phyloP scores from a whole-genome alignment of 2,113 vertebrate genomes.

The Elachura formosa region DNA sequence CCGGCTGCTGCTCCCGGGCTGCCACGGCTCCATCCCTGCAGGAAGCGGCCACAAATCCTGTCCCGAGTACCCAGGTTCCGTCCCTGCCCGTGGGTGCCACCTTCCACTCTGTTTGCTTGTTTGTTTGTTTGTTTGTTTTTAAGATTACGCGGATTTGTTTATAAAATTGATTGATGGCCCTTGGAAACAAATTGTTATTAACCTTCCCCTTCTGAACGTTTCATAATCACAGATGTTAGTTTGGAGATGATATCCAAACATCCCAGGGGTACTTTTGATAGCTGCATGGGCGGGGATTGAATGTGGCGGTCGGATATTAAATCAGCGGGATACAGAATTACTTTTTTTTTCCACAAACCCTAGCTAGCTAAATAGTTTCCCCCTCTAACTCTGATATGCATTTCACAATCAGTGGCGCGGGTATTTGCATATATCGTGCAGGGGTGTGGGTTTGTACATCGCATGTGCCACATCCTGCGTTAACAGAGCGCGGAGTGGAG shows the following conservation, averaged over 20 bases:
- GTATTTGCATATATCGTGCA: constrained; percentile 40
- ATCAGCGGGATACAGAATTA: constrained; percentile 62
- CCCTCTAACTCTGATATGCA: constrained; percentile 22
- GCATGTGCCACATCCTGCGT: neutral
- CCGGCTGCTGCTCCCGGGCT: neutral
- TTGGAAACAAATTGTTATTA: constrained; percentile 22
- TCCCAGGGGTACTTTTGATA: constrained; percentile 44
- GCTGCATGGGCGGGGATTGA: constrained; percentile 37
- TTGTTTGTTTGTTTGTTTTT: neutral
- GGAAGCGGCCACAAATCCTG: neutral
- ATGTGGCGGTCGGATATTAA: constrained; percentile 59
- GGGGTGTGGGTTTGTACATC: neutral
- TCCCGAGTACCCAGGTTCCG: neutral
- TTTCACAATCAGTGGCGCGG: constrained; percentile 5
- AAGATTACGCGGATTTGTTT: neutral
- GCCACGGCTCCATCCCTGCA: neutral
- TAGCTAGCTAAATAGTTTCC: neutral
- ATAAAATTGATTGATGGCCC: neutral
- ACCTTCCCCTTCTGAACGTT: constrained; percentile 38
- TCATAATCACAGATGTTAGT: constrained; percentile 34
- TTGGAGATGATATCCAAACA: constrained; percentile 64
- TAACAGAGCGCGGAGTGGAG: neutral
- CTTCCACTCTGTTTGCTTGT: neutral
- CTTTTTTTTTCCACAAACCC: constrained; percentile 16
- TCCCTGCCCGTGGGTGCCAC: neutral